Base-by-base conservation (phyloP, 2,888 invertebrate genomes). In the Galerucella nymphaeae region DNA sequence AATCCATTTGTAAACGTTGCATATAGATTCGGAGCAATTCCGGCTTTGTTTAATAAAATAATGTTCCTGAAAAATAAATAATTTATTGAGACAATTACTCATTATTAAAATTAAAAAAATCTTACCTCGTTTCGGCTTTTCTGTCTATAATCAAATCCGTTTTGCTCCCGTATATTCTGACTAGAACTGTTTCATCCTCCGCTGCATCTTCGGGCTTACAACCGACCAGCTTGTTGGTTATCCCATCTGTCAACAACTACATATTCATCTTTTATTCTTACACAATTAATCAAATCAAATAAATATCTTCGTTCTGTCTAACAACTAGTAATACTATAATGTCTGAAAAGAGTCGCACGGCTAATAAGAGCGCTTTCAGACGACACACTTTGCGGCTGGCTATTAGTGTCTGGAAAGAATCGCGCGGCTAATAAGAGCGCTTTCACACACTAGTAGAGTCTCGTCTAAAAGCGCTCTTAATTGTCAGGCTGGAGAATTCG, bases 1-100 rank as follows among this genome's bases (percentile, higher is more conserved):
- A 99, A 88, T 13, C 99, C 99, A 89, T 99, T 99, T 80, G 92
- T 90, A 87, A 99, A 99, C 62, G 93, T 93, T 64, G 95, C 97
- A 88, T 95, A 96, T 61, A 99, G 88, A 63, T 93, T 90, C 66
- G 98, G 95, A 59, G 97, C 96, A 80, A 95, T 90, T 18, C 94
- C 94, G 79, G 91, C 90, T 74, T 90, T 89, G 84, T 96, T 90
- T 76, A 95, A 87, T 77, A 93, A 80, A 75, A 88, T 83, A 73
- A 90, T 89, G 81, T 90, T 90, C 77, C 88, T 87, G 76, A 62
- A 83, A 84, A 72, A 63, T 16, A 38, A 57, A 55, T 2, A 61
- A 50, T 23, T 4, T 20, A 42, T 18, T 30, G 30, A 5, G 30
- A 30, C 6, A 30, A 30, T 38, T n/a, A n/a, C n/a, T n/a, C n/a